These are phyloP conservation scores for Campaea margaritaria DNA, from an alignment of 2,888 invertebrate species.

Conservation along the genomic window DNA sequence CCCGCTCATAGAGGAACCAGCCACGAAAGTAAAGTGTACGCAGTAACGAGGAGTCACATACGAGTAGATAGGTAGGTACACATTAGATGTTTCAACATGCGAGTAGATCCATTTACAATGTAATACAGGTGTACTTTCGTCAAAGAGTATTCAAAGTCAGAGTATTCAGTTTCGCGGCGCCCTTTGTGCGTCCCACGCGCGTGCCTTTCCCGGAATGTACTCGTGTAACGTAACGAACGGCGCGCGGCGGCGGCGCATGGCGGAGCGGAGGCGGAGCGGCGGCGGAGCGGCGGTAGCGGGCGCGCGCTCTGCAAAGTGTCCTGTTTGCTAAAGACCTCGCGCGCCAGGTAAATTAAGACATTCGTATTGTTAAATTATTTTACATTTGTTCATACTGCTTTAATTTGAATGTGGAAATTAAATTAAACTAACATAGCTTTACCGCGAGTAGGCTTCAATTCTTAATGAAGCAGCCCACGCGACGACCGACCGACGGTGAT, in stretches of 20 bases:
- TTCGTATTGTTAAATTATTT: background rate
- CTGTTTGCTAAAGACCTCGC: slow-evolving; percentile 1
- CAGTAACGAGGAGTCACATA: too few relatives aligned
- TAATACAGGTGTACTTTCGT: slow-evolving; percentile 1
- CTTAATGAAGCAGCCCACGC: too few relatives aligned
- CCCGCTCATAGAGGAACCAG: too few relatives aligned
- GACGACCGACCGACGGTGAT: too few relatives aligned
- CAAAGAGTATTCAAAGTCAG: slow-evolving; percentile 7
- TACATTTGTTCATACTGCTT: background rate
- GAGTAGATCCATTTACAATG: background rate
- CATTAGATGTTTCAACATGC: background rate
- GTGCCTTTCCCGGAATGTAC: background rate
- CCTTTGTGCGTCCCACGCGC: slow-evolving; percentile 9
- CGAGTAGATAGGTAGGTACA: too few relatives aligned
- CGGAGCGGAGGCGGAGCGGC: background rate
- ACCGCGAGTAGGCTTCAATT: too few relatives aligned
- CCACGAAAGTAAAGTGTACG: too few relatives aligned
- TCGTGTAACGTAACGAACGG: background rate
- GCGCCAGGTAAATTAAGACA: background rate
- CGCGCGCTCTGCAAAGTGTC: background rate
- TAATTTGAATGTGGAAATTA: too few relatives aligned
- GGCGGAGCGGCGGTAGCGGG: background rate
- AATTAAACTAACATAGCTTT: too few relatives aligned
- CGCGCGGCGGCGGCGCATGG: background rate
- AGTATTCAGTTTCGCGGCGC: background rate